Evolutionary conservation across 37 sponge, comb jelly and placozoan genomes (phyloP), one percentile per base, ranked within the genome.

Genomic region (Dysidea cf. avara): DNA sequence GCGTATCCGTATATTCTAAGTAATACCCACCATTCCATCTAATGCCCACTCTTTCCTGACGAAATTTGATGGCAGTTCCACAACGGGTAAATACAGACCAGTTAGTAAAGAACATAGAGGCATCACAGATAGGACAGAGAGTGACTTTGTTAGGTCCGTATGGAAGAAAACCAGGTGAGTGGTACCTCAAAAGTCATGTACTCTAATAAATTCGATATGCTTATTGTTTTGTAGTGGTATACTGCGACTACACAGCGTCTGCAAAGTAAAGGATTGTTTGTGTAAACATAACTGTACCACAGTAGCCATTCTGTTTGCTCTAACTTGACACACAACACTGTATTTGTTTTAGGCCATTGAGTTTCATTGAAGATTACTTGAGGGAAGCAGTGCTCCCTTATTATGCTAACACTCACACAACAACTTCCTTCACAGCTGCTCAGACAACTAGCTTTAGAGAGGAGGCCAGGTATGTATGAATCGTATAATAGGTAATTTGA

Each of bases 401-500:
- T 71, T 95, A 95, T 69, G 91, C 81, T 61, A 95, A 95, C 77
- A 95, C 96, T 3, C 96, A 95, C 85, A 87, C 96, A 35, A 64
- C 77, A 14, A 78, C 91, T 30, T 75, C 88, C 24, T 47, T 66
- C 66, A 84, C 88, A 58, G 87, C 96, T 0, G 61, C 76, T 32
- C 96, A 95, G 74, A 81, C 83, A 11, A 84, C 87, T 28, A 53
- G 59, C 59, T 84, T 80, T 61, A 76, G 91, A 63, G 88, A 95
- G 61, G 96, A 95, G 58, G 96, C 96, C 3, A 80, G 96, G 77
- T 83, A 29, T 38, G 74, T 59, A 5, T 18, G 1, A 18, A 30
- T 46, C 51, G 2, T 11, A 26, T n/a, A 9, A 24, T 43, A 22
- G n/a, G n/a, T n/a, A n/a, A n/a, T n/a, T n/a, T n/a, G n/a, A n/a